Evolutionary conservation across 1,140 invertebrate genomes (phyloP), one percentile per base, ranked within the genome.

Genomic region (Pararge aegeria): DNA sequence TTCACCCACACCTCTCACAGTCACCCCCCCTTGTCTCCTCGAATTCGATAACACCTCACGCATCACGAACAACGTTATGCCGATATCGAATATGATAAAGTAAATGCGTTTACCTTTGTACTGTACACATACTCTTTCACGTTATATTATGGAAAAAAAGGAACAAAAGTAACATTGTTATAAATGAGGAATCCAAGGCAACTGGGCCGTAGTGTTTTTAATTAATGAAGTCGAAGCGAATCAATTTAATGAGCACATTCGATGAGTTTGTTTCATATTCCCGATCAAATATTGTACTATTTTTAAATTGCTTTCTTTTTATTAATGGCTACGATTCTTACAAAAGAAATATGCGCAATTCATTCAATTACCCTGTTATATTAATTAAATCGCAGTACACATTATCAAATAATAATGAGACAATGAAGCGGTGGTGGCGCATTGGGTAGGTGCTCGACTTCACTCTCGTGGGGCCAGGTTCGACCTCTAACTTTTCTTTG

Each of bases 191-290:
- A 16, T 42, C 15, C n/a, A 29, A 30, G 53, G 30, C 18, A 65
- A 70, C 65, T 72, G 59, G 60, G 19, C 67, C 70, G 65, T 75
- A 66, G 67, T 68, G 61, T 61, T 70, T 75, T 73, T 75, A 75
- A 73, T 75, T 73, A 73, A 73, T 70, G 70, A 67, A 64, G 62
- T 64, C 27, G 59, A 61, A 55, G 46, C 34, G 61, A 51, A 59
- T 51, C 16, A 58, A 62, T 70, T 70, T 75, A 72, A 72, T 64
- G 67, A 75, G 52, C 61, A 46, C 46, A 15, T 18, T 57, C 53
- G 18, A 6, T 34, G 49, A 12, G 21, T 51, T 34, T 27, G 21
- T 30, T 46, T 19, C 20, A 9, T 44, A 20, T 30, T 7, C 10
- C 24, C 7, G 24, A 24, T 24, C 24, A 24, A 24, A 24, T 24